Evolutionary conservation across 1,140 invertebrate species (phyloP), one percentile per base, ranked within the genome.

Genomic region (Apis florea): DNA sequence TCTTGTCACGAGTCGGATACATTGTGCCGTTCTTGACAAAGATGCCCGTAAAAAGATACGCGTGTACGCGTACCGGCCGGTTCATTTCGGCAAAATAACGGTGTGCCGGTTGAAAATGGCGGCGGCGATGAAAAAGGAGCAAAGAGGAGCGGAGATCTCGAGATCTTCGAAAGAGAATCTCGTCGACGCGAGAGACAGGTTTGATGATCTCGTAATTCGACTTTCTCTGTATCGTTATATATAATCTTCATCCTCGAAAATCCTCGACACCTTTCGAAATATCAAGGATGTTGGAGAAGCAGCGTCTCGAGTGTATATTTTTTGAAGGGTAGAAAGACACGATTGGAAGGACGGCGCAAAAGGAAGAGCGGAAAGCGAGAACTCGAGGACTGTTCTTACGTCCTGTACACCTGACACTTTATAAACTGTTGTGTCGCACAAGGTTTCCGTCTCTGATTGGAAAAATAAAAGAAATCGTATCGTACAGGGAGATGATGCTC

Each of bases 61-160:
- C 31, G 49, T 31, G 17, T 59, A 13, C 40, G 15, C 15, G 73
- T 31, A 84, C 49, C 56, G 8, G 26, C 15, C 70, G 24, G 56
- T 83, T 85, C 66, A 76, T 83, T 85, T 76, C 84, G 67, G 40
- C 71, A 69, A 83, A 74, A 47, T 86, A 86, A 86, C 84, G 84
- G 84, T 86, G 19, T 17, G n/a, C 54, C 47, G 15, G 21, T n/a
- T 26, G 19, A 58, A 54, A 15, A 49, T 68, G 53, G 15, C 31
- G 3, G n/a, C 40, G 6, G n/a, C n/a, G 49, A 31, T 26, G 59
- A 13, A 19, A 49, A 56, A 71, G 70, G 21, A 17, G 11, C 53
- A 11, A 21, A 4, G 10, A 10, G 19, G n/a, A 51, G 56, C 15
- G 13, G 49, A 13, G 9, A 17, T 9, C 3, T 40, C 17, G 17